Conservation (phyloP, 2,113 vertebrate genomes). For the Globicephala melas region DNA sequence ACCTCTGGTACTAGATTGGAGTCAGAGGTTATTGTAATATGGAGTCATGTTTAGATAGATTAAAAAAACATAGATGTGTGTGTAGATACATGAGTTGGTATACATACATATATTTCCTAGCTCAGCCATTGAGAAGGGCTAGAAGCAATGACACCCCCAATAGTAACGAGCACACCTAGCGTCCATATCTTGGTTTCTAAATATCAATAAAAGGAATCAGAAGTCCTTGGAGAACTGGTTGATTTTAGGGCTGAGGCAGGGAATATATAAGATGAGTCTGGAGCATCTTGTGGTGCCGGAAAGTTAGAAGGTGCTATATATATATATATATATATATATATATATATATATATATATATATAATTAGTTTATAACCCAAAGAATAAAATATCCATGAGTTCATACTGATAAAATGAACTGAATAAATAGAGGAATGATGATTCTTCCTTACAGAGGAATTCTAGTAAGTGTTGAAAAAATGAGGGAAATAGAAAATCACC, state of each 20-base stretch:
- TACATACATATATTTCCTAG: background rate
- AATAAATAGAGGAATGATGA: background rate
- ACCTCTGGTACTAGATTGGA: background rate
- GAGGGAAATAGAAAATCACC: background rate
- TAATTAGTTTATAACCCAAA: background rate
- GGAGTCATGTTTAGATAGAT: background rate
- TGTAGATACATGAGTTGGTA: background rate
- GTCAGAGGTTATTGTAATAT: background rate
- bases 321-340: background rate
- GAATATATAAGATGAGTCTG: background rate
- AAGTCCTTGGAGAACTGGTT: background rate
- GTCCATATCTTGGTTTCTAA: background rate
- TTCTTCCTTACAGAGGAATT: background rate
- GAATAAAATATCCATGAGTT: background rate
- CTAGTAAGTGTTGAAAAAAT: background rate
- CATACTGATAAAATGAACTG: background rate
- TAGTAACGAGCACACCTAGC: background rate
- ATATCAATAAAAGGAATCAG: constrained; percentile 14
- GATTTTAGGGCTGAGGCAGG: background rate
- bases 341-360: too few relatives aligned
- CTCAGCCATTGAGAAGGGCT: background rate
- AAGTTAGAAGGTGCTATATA: background rate
- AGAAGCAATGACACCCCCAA: background rate
- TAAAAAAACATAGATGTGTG: background rate
- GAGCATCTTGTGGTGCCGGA: background rate